phyloP scores from a whole-genome alignment of 2,888 invertebrate species.

The Agrilus mali region DNA sequence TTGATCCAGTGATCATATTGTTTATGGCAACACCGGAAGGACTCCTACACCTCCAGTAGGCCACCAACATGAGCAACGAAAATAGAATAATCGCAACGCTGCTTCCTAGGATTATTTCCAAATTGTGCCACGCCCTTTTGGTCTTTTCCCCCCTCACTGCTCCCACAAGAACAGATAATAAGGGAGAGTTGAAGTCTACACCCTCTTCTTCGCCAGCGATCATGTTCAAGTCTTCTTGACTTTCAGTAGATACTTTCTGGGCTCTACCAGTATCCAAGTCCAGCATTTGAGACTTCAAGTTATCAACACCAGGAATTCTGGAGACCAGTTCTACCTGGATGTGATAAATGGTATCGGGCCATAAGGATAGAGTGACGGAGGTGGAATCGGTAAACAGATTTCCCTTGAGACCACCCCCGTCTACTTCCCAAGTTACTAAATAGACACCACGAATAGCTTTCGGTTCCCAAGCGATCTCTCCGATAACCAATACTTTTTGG shows the following conservation, averaged over 20 bases:
- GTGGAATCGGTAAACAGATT: conserved; percentile 72
- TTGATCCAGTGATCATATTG: conserved; percentile 48
- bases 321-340: conserved; percentile 62
- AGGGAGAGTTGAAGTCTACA: conserved; percentile 37
- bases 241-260: conserved; percentile 50
- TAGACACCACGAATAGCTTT: conserved; percentile 55
- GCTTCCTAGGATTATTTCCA: conserved; percentile 46
- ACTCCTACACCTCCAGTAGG: conserved; percentile 45
- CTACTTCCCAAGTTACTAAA: conserved; percentile 74
- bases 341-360: conserved; percentile 71
- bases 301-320: conserved; percentile 46
- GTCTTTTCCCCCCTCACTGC: conserved; percentile 48
- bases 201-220: conserved; percentile 31
- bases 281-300: conserved; percentile 52
- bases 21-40: conserved; percentile 38
- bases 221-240: conserved; percentile 46
- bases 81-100: conserved; percentile 40
- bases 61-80: conserved; percentile 38
- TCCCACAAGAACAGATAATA: conserved; percentile 49
- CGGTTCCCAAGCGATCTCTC: conserved; percentile 62
- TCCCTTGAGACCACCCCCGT: conserved; percentile 68
- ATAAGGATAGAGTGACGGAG: conserved; percentile 63
- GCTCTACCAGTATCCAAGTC: conserved; percentile 51
- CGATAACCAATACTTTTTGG: conserved; percentile 57
- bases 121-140: conserved; percentile 40